Evolutionary conservation across 2,113 vertebrate genomes (phyloP).

Genomic region (Morone chrysops): DNA sequence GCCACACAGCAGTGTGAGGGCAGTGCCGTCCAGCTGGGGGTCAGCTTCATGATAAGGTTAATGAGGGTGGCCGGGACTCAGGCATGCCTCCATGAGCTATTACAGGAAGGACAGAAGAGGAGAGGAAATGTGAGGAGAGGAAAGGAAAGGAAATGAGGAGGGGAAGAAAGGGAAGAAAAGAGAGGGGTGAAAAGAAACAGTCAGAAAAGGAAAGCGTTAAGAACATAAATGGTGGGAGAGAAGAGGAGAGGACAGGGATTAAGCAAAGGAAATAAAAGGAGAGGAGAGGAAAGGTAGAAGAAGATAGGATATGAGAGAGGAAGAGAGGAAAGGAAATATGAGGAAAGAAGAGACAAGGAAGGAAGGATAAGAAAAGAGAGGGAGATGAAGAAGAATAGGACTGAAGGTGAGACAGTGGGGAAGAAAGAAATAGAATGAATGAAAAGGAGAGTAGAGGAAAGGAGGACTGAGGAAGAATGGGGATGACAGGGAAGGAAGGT

Average conservation of each 20-base stretch:
- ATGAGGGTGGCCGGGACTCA: conserved; percentile 71
- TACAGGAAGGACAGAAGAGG: conserved; percentile 43
- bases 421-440: no score
- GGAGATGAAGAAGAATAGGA: not conserved
- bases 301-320: not conserved
- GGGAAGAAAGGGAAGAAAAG: not conserved
- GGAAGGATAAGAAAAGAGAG: not conserved
- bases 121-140: conserved; percentile 6
- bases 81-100: conserved; percentile 67
- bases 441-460: not conserved
- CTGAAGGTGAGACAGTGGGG: not conserved
- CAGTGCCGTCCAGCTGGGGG: conserved; percentile 61
- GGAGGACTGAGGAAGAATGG: not conserved
- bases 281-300: not conserved
- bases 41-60: conserved; percentile 78
- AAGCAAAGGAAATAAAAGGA: not conserved
- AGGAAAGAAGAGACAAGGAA: not conserved
- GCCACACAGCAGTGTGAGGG: conserved; percentile 59
- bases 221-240: not conserved
- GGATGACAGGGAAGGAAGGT: not conserved
- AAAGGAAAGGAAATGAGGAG: not conserved
- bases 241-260: not conserved
- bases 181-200: not conserved
- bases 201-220: no score
- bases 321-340: no score